These are phyloP conservation scores for Hyla sarda DNA, from an alignment of 2,113 vertebrate species.

Conservation along the genomic window DNA sequence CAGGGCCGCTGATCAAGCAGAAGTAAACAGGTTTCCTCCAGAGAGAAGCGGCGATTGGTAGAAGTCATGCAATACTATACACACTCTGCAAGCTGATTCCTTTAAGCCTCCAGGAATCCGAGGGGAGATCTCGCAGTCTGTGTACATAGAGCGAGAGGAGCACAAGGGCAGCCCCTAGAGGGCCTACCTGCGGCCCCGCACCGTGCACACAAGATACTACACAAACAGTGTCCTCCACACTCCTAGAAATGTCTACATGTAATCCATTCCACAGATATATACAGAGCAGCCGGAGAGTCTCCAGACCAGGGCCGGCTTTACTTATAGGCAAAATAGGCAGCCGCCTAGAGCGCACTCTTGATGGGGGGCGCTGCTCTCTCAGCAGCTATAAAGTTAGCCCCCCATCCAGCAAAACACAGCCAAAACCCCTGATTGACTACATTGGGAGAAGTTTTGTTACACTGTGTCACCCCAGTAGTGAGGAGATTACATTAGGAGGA, in stretches of 20 bases:
- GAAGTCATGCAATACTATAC: slow-evolving; percentile 52
- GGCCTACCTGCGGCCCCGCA: not conserved
- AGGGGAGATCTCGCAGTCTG: not conserved
- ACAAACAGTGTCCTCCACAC: not conserved
- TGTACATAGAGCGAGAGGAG: not conserved
- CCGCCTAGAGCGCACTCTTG: too few relatives aligned
- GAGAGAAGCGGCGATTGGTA: slow-evolving; percentile 49
- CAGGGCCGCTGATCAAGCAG: slow-evolving; percentile 57
- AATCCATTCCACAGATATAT: not conserved
- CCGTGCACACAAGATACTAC: not conserved
- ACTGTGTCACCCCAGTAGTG: too few relatives aligned
- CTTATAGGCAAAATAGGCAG: too few relatives aligned
- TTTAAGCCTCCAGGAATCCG: slow-evolving; percentile 43
- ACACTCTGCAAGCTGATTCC: slow-evolving; percentile 51
- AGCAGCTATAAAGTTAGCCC: too few relatives aligned
- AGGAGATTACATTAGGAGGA: too few relatives aligned
- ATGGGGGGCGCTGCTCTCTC: too few relatives aligned
- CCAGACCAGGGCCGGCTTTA: too few relatives aligned
- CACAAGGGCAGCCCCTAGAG: not conserved
- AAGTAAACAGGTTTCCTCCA: slow-evolving; percentile 60
- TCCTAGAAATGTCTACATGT: not conserved
- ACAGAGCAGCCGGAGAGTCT: too few relatives aligned
- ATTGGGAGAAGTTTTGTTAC: too few relatives aligned
- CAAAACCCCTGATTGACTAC: too few relatives aligned
- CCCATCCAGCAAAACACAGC: too few relatives aligned